These are phyloP conservation scores for Chaetodon trifascialis DNA, from an alignment of 2,113 vertebrate species.

Conservation along the genomic window DNA sequence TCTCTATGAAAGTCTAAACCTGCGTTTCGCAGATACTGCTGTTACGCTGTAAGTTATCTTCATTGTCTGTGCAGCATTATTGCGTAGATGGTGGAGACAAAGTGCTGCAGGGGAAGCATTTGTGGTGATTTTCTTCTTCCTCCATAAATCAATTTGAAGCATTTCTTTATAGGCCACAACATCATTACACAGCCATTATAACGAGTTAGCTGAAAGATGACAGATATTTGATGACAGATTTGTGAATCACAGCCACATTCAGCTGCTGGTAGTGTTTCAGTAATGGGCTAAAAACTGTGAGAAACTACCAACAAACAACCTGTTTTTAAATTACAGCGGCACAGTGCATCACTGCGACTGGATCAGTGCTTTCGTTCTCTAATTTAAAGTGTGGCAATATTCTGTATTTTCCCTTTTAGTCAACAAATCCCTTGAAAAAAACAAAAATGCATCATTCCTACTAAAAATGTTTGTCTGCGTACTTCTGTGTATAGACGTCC, in stretches of 20 bases:
- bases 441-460: too few species aligned
- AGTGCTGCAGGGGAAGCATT: not conserved
- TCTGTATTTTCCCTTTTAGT: too few species aligned
- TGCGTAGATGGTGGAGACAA: not conserved
- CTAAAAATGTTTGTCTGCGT: not conserved
- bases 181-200: too few species aligned
- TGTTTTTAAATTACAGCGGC: not conserved
- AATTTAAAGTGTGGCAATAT: not conserved
- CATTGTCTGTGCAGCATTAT: not conserved
- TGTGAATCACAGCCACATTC: too few species aligned
- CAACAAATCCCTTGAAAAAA: too few species aligned
- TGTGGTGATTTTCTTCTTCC: not conserved
- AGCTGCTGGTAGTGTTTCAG: too few species aligned
- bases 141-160: not conserved
- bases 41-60: not conserved
- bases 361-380: not conserved
- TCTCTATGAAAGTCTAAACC: not conserved
- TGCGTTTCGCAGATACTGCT: not conserved
- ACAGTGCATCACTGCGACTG: not conserved
- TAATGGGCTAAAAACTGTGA: too few species aligned
- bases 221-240: too few species aligned
- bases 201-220: too few species aligned
- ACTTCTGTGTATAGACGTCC: not conserved
- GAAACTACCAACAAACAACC: not conserved
- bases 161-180: too few species aligned